Conservation (phyloP, 1,140 invertebrate species). For the Rhagoletis pomonella region DNA sequence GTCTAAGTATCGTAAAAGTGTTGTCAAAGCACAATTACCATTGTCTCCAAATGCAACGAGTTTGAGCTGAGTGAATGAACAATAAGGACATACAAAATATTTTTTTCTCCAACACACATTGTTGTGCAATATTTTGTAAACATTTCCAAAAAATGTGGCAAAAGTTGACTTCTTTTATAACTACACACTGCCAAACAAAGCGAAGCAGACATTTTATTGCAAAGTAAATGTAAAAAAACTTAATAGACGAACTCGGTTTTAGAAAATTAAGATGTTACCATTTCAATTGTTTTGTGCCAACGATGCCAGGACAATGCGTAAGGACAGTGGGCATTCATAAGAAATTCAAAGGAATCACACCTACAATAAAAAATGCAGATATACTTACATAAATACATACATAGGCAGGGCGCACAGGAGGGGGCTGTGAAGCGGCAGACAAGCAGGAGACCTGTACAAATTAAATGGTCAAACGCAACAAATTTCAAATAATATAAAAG, state of each 20-base stretch:
- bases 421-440: background rate
- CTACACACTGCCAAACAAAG: background rate
- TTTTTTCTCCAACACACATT: conserved; percentile 64
- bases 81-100: background rate
- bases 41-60: background rate
- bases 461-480: conserved; percentile 48
- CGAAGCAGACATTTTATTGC: background rate
- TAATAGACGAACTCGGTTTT: background rate
- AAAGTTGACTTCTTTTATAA: conserved; percentile 11
- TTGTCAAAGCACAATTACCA: background rate
- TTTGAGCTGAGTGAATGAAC: background rate
- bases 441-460: conserved; percentile 47
- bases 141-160: conserved; percentile 57
- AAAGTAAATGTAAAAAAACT: conserved; percentile 1
- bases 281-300: conserved; percentile 60
- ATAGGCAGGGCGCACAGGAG: background rate
- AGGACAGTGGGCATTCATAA: conserved; percentile 33
- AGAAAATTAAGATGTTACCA: conserved; percentile 53
- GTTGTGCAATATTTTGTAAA: conserved; percentile 69
- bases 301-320: conserved; percentile 21
- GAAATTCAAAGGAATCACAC: conserved; percentile 66
- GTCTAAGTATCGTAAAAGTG: background rate
- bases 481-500: conserved; percentile 9
- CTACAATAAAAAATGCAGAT: conserved; percentile 53
- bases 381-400: background rate